Base-by-base conservation (phyloP, 2,797 vertebrate species). In the Meda fulgida region DNA sequence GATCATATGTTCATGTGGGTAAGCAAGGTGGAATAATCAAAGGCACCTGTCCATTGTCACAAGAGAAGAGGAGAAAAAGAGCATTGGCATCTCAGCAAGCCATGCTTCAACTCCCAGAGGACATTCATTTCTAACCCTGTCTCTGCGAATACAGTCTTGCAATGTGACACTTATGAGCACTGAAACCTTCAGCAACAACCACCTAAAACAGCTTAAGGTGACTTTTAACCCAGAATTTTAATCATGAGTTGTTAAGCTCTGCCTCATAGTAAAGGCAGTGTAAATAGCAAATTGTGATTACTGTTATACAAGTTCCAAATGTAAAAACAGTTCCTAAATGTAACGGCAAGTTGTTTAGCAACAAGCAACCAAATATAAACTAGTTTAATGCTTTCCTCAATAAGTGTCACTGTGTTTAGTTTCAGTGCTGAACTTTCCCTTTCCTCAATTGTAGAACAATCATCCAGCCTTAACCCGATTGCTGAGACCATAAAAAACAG, bases 21-120 rank as follows among this genome's bases (percentile, higher is more conserved):
- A 76, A 70, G 23, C 29, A 60, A 70, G 58, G 71, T 36, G 48
- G 36, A 69, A 71, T 82, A 78, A 46, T 34, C 29, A 69, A 80
- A 81, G 36, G 66, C 65, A 70, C 46, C 31, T 70, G n/a, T 72
- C 53, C 53, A 40, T 40, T 78, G 23, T 63, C 55, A 43, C 9
- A 40, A 72, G 34, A 58, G n/a, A 58, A 71, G 36, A 81, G 60
- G n/a, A 69, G 51, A 78, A 40, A 77, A 78, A 36, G 10, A 31
- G 11, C 3, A 7, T 26, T 19, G 14, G n/a, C 3, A 1, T 7
- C 23, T 81, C 79, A 29, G 34, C 18, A 71, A 78, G 58, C n/a
- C 55, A n/a, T 65, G 38, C 38, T 29, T 21, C 18, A 65, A 78
- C n/a, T 60, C 36, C 67, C 67, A 53, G 18, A 81, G 18, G 34